Percentiles rank a stretch among this genome's conserved stretches.
These are phyloP conservation scores for Aplocera efformata DNA, from an alignment of 2,888 invertebrate genomes.

Conservation along the genomic window DNA sequence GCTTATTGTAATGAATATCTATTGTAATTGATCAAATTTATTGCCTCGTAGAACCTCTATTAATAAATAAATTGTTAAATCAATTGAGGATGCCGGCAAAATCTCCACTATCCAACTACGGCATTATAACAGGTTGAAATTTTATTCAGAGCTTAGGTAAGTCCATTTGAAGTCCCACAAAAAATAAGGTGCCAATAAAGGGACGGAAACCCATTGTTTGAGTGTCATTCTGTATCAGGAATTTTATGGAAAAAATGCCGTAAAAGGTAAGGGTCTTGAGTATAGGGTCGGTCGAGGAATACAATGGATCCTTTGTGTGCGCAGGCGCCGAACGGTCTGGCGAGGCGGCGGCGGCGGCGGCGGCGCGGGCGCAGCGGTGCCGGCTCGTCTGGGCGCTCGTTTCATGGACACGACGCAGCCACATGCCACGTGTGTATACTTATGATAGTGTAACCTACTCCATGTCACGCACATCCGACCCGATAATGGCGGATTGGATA, in stretches of 20 bases:
- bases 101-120: conserved; percentile 34
- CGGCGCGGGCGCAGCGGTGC: conserved; percentile 41
- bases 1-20: background rate
- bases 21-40: no score
- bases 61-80: conserved; percentile 30
- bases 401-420: no score
- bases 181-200: conserved; percentile 80
- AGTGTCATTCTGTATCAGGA: conserved; percentile 74
- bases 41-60: no score
- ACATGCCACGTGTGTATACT: conserved; percentile 16
- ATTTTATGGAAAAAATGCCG: conserved; percentile 62
- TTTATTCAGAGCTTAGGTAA: conserved; percentile 64
- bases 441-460: conserved; percentile 17
- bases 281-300: conserved; percentile 61
- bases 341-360: conserved; percentile 38
- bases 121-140: conserved; percentile 69
- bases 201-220: conserved; percentile 80
- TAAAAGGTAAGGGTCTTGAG: conserved; percentile 62
- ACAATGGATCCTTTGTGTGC: conserved; percentile 76
- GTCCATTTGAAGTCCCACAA: conserved; percentile 68
- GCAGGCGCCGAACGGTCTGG: conserved; percentile 78
- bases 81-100: conserved; percentile 37
- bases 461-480: conserved; percentile 34
- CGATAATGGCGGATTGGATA: conserved; percentile 19
- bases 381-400: conserved; percentile 53